Evolutionary conservation across 1,140 invertebrate species (phyloP), one percentile per base, ranked within the genome.

Genomic region (Drosophila kurseongensis): DNA sequence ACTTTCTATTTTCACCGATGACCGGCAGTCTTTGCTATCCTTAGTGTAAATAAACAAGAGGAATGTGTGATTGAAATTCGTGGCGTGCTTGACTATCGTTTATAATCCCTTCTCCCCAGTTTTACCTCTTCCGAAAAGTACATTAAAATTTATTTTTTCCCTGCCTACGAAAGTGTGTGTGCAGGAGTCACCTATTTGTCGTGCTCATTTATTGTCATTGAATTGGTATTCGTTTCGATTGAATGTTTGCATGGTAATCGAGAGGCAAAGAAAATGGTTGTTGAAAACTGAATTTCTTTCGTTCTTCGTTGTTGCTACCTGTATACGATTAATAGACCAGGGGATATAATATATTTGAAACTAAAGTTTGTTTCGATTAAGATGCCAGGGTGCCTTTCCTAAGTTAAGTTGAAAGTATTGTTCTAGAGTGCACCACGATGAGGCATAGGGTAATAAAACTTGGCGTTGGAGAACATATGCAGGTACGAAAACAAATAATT

Each of bases 141-240:
- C 82, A 76, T 82, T 86, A 71, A 81, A 86, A 86, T 79, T 65
- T 86, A 74, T 76, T 60, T 81, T 75, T 65, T 55, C 75, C 36
- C 77, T 38, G 41, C 45, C 14, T 23, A 7, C 18, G 18, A 36
- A 29, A 45, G 55, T 18, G 58, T 63, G 44, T 59, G 16, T 47
- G 36, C 29, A 14, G 58, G 52, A 71, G 40, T 29, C 65, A 66
- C 75, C 61, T 83, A 83, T 88, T 88, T 88, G 79, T 88, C 84
- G 84, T 88, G 79, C 84, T 88, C 84, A 88, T 88, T 88, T 88
- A 88, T 88, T 88, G 88, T 88, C 79, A 88, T 88, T 88, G 83
- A 88, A 88, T 88, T 80, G 84, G 76, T 83, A 88, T 88, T 88
- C 80, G 84, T 88, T 88, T 88, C 79, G 84, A 89, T 88, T 88